Base-by-base conservation (phyloP, 1,140 invertebrate species). In the Reticulitermes speratus region DNA sequence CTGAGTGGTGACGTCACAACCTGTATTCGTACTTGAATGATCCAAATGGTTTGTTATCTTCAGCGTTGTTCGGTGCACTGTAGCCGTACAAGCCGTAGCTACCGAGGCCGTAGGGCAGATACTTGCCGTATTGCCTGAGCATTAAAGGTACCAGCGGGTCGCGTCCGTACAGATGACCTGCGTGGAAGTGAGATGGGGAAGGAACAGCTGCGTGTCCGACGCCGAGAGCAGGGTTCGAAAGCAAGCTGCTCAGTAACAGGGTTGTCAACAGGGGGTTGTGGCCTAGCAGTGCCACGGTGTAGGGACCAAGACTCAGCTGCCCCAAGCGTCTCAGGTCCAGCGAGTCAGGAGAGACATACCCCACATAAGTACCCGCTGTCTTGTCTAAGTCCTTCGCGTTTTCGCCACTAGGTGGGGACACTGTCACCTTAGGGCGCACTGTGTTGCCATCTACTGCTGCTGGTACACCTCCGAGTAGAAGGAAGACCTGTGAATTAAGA, bases 21-120 rank as follows among this genome's bases (percentile, higher is more conserved):
- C 83, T 84, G 83, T 84, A 44, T 32, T 84, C 83, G 3, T 84
- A 44, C 83, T 84, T 84, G 83, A 44, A 44, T 12, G 44, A 52
- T 32, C 83, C 83, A 30, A 84, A 84, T 0, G 83, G 44, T 12
- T 84, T 84, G n/a, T 25, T 84, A 19, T 84, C 48, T 25, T 84
- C 44, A 25, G 32, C 25, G 83, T 19, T 44, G 83, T 84, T 84
- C 0, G 32, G 25, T 9, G 83, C 83, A 19, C 83, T 84, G 32
- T 84, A 84, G 0, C 83, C 83, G 83, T 84, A 84, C 0, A 84
- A 32, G 21, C 83, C 83, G 83, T 84, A 84, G 1, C 44, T 45
- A 12, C 83, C 83, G 8, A 84, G 83, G 23, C 83, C 83, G 83
- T 84, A 84, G 83, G 83, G 83, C 48, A 84, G 83, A 19, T 84